Evolutionary conservation across 1,140 invertebrate species (phyloP), one percentile per base, ranked within the genome.

Genomic region (Triops longicaudatus): DNA sequence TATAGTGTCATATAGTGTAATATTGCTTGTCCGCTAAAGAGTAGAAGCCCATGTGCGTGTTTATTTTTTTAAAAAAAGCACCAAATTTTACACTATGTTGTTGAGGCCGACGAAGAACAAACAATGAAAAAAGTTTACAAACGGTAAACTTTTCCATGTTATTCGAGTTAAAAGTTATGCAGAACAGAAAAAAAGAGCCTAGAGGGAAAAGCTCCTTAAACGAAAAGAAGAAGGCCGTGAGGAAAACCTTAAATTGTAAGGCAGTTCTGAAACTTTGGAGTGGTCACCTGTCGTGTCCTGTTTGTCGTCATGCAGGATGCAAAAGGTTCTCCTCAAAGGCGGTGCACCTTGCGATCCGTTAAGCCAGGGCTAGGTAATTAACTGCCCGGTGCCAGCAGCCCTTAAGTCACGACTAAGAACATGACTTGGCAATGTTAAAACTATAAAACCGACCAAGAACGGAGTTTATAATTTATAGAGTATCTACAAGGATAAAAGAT

Each of bases 391-490:
- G 50, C 50, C 50, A 63, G 50, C 50, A 63, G 50, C 50, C 50
- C 50, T 63, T 63, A 63, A 63, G 50, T 63, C 50, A 63, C 50
- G 50, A 63, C 50, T 63, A 63, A 63, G 50, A 63, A 63, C 50
- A 63, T 63, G 50, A 63, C 50, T 63, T 63, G 50, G 50, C 50
- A 63, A 63, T 63, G 50, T 63, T 63, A 63, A 63, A 63, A 63
- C 50, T 63, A 63, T 63, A 63, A 63, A 22, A 63, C 50, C 17
- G 50, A 63, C 50, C 17, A 14, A 5, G 50, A 63, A 63, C 50
- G 50, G 50, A 22, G 10, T 63, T 63, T 63, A 63, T 63, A 63
- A 63, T 63, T 63, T 63, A 63, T 63, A 63, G 14, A 63, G 50
- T 63, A 63, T 22, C 17, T n/a, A 37, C 31, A 17, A 63, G 17